phyloP scores from a whole-genome alignment of 2,113 vertebrate species.

The Caretta caretta region DNA sequence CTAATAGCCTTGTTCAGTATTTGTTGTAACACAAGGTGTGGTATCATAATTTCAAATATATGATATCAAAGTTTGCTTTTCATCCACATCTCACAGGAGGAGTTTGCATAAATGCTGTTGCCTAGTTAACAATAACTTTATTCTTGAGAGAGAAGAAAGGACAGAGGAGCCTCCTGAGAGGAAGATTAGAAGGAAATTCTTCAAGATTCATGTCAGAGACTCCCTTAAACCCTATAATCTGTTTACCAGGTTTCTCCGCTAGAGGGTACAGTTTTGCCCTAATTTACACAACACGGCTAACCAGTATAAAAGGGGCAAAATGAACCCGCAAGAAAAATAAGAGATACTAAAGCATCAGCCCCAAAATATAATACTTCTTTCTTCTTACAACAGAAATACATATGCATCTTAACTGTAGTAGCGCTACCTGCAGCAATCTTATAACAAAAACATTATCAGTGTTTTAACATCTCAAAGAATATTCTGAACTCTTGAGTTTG shows the following conservation, averaged over 20 bases:
- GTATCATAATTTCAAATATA: background rate
- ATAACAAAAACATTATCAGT: background rate
- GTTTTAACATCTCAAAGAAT: background rate
- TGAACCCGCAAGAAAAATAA: background rate
- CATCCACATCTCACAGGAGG: background rate
- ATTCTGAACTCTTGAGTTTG: background rate
- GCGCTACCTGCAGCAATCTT: background rate
- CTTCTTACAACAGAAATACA: background rate
- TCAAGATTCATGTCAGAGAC: rapidly evolving
- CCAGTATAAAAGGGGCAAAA: background rate
- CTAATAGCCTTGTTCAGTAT: background rate
- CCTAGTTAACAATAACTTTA: background rate
- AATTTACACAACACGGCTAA: background rate
- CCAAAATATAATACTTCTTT: background rate
- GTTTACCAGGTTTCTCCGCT: background rate
- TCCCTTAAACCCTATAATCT: background rate
- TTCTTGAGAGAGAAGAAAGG: background rate
- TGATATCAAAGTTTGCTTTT: background rate
- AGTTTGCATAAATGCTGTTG: background rate
- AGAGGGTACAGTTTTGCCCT: rapidly evolving
- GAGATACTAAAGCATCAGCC: background rate
- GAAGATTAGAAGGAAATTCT: background rate
- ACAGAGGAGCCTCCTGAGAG: background rate
- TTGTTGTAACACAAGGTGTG: background rate
- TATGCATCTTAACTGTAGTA: background rate